These are phyloP conservation scores for Meles meles DNA, from an alignment of 2,113 vertebrate genomes.

Conservation along the genomic window DNA sequence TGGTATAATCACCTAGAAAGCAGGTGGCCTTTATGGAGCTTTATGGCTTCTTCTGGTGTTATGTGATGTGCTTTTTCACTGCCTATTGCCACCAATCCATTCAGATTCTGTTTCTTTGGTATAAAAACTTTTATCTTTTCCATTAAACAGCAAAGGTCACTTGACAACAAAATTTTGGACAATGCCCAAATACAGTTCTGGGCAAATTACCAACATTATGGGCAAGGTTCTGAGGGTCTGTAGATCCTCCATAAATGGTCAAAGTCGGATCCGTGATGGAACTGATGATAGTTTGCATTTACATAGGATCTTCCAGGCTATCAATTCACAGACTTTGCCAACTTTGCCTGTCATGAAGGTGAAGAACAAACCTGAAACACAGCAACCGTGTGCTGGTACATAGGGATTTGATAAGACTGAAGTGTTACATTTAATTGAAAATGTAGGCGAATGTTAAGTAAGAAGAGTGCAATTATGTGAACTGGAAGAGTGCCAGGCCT, in stretches of 20 bases:
- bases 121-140: constrained; percentile 38
- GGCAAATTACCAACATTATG: background rate
- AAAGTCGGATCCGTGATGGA: background rate
- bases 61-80: background rate
- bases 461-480: background rate
- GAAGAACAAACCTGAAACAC: background rate
- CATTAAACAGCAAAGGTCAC: constrained; percentile 46
- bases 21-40: background rate
- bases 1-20: background rate
- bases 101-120: constrained; percentile 29
- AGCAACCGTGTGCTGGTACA: background rate
- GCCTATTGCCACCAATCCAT: background rate
- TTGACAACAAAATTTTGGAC: constrained; percentile 33
- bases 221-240: background rate
- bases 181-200: background rate
- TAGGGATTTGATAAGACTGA: constrained; percentile 33
- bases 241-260: background rate
- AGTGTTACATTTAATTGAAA: constrained; percentile 57
- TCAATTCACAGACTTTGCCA: constrained; percentile 7
- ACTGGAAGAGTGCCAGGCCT: background rate
- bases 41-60: background rate
- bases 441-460: constrained; percentile 24
- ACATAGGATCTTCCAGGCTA: background rate
- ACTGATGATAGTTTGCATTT: background rate
- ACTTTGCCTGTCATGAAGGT: constrained; percentile 18